Percentiles rank a stretch among this genome's conserved stretches.
Evolutionary conservation across 2,888 invertebrate genomes (phyloP).

Genomic region (Isotomurus palustris): DNA sequence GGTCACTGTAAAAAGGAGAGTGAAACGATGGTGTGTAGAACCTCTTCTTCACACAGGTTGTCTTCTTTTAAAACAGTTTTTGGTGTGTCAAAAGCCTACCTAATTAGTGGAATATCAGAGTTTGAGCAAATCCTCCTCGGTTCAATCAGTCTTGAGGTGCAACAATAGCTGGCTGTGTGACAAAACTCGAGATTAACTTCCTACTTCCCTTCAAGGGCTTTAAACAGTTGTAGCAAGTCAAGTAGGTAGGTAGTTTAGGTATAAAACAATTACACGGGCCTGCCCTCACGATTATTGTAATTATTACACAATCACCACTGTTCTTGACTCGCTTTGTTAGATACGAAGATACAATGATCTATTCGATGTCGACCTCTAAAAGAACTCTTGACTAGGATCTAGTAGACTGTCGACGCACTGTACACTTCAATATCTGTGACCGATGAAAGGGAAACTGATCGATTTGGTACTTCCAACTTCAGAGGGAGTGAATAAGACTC

Average conservation of each 20-base stretch:
- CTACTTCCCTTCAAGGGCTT: neutral
- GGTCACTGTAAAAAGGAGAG: too few relatives aligned
- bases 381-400: neutral
- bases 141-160: too few relatives aligned
- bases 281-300: neutral
- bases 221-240: conserved; percentile 1
- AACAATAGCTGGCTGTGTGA: neutral
- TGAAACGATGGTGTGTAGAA: too few relatives aligned
- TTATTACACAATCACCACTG: conserved; percentile 2
- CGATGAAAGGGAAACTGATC: conserved; percentile 1
- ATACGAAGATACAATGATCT: neutral
- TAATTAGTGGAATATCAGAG: too few relatives aligned
- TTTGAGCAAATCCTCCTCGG: too few relatives aligned
- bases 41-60: too few relatives aligned
- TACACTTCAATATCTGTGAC: neutral
- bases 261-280: neutral
- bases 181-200: neutral
- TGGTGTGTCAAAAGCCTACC: too few relatives aligned
- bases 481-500: too few relatives aligned
- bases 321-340: neutral
- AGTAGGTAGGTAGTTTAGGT: neutral
- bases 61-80: too few relatives aligned
- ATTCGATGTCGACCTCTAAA: conserved; percentile 2
- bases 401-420: conserved; percentile 3
- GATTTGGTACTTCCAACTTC: too few relatives aligned